phyloP scores from a whole-genome alignment of 2,888 invertebrate species.

The Protula sp. region DNA sequence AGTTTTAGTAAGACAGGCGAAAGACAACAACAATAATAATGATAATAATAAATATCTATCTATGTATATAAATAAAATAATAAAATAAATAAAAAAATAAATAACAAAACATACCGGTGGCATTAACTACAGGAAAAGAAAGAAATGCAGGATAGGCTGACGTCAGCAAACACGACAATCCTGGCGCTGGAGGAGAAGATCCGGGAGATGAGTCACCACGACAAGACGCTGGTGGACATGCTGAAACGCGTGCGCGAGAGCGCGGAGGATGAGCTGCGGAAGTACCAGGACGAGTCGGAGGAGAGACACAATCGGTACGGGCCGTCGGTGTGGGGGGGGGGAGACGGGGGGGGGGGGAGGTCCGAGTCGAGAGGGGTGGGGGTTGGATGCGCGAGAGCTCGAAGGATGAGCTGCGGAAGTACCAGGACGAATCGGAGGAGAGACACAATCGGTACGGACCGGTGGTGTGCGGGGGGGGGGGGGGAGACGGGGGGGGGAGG shows the following conservation, averaged over 20 bases:
- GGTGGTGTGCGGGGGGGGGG: no score
- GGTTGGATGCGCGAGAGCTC: conserved; percentile 17
- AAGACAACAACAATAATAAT: no score
- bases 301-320: conserved; percentile 1
- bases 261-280: conserved; percentile 18
- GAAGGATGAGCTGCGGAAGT: conserved; percentile 16
- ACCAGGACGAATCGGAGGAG: conserved; percentile 12
- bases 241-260: conserved; percentile 14
- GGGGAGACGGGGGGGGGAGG: conserved; percentile 15
- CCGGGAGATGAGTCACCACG: conserved; percentile 12
- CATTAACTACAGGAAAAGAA: conserved; percentile 6
- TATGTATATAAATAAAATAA: no score
- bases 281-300: conserved; percentile 13
- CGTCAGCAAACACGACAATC: conserved; percentile 15
- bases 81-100: no score
- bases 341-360: conserved; percentile 15
- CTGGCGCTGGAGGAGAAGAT: conserved; percentile 16
- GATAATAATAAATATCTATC: no score
- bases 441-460: conserved; percentile 1
- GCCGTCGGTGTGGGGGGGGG: no score
- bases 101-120: no score
- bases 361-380: background rate
- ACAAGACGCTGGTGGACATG: conserved; percentile 14
- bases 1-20: no score
- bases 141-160: conserved; percentile 14